Percentiles rank a stretch among this genome's conserved stretches.
Evolutionary conservation across 2,797 vertebrate species (phyloP).

Genomic region (Notoglanidium macrostoma): DNA sequence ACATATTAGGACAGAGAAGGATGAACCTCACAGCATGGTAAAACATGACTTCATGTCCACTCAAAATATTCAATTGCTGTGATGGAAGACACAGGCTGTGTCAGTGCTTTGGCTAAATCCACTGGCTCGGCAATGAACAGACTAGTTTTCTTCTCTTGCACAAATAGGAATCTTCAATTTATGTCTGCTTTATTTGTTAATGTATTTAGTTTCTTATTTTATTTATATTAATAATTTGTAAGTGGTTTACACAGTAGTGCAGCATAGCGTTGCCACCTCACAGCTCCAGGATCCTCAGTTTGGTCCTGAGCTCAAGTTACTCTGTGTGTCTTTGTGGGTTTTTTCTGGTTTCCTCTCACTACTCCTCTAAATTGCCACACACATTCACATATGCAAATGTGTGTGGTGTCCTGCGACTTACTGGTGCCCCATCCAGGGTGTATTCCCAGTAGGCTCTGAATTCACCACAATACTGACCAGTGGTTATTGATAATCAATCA

Average conservation of each 20-base stretch:
- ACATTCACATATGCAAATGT: background rate
- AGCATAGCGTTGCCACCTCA: background rate
- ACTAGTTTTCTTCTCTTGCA: background rate
- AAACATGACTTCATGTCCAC: background rate
- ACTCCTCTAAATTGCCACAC: background rate
- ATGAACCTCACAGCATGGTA: slow-evolving; percentile 4
- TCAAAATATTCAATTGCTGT: background rate
- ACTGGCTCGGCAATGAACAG: background rate
- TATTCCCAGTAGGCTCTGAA: background rate
- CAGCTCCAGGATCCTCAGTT: background rate
- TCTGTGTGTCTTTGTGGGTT: background rate
- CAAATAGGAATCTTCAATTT: background rate
- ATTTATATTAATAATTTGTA: background rate
- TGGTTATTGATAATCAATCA: background rate
- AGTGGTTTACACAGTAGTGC: background rate
- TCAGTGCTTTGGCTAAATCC: background rate
- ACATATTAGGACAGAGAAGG: slow-evolving; percentile 13
- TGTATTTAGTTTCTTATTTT: background rate
- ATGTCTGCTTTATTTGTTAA: background rate
- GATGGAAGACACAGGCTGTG: background rate
- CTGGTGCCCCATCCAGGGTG: background rate
- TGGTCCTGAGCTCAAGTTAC: background rate
- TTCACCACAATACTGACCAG: background rate
- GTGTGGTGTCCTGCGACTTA: background rate
- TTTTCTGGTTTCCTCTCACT: background rate